Evolutionary conservation across 2,797 vertebrate genomes (phyloP), one percentile per base, ranked within the genome.

Genomic region (Urosaurus nigricauda): DNA sequence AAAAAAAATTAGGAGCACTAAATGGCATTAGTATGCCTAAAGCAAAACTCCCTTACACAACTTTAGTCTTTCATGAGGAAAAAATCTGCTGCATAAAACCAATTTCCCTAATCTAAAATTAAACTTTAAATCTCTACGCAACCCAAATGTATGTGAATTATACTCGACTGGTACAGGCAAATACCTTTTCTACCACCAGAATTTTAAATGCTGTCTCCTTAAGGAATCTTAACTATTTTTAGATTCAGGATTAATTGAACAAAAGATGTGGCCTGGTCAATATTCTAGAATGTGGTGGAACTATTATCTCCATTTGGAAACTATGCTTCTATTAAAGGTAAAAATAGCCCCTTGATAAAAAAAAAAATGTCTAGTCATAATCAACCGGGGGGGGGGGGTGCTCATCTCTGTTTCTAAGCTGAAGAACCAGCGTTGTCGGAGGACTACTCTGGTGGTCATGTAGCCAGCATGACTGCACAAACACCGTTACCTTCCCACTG

Each of bases 41-140:
- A 91, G 85, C 37, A 88, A 68, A n/a, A 70, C 11, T 21, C 21
- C 58, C 26, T 40, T 35, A 71, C 29, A 35, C 51, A 51, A 51
- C 47, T 24, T 74, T 65, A 16, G 24, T 78, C 65, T 86, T 88
- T 86, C 89, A 90, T 35, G 91, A 92, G 29, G 93, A 90, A 32
- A 32, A 88, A 79, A 21, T 53, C 2, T 51, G 51, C 19, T 0
- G 0, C 40, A 4, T 7, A 90, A 17, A 71, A 56, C 71, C 90
- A 89, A 79, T 79, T 84, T 80, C 77, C 53, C 68, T 74, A 37
- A 79, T 85, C 32, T 80, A 60, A 73, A 85, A 70, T 17, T 85
- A 58, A 73, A 37, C 8, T 90, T 88, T n/a, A 91, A 88, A 8
- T 47, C 83, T 81, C 43, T 91, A 88, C 88, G 70, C 32, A 60